These are phyloP conservation scores for Tetramorium bicarinatum DNA, from an alignment of 2,888 invertebrate species.

Conservation along the genomic window DNA sequence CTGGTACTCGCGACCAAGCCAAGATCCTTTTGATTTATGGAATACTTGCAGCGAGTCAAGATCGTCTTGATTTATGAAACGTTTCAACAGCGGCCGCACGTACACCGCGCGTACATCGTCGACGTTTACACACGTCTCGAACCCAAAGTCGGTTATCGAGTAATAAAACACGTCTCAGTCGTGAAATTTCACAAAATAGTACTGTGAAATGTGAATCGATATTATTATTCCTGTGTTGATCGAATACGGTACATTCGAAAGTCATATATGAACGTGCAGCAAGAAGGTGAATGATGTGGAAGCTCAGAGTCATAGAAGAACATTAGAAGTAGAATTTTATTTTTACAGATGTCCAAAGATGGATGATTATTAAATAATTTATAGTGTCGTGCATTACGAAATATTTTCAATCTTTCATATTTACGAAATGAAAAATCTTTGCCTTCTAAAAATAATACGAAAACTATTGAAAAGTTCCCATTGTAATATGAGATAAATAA, in stretches of 20 bases:
- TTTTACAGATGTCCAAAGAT: not conserved
- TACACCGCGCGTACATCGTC: slow-evolving; percentile 10
- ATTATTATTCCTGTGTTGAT: slow-evolving; percentile 10
- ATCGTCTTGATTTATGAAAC: slow-evolving; percentile 55
- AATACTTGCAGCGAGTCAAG: slow-evolving; percentile 51
- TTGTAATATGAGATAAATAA: not conserved
- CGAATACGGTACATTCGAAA: not conserved
- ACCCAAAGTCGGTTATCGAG: slow-evolving; percentile 40
- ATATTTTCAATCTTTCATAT: not conserved
- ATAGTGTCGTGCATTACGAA: not conserved
- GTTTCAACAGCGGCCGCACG: slow-evolving; percentile 41
- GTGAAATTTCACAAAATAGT: slow-evolving; percentile 42
- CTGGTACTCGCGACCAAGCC: slow-evolving; percentile 16
- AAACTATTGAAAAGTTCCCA: not conserved
- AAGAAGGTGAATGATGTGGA: not conserved
- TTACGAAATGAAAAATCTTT: not conserved
- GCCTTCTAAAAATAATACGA: not conserved
- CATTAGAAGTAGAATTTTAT: not conserved
- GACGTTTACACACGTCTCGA: slow-evolving; percentile 38
- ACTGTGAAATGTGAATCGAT: slow-evolving; percentile 24
- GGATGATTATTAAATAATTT: slow-evolving; percentile 24
- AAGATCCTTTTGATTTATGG: slow-evolving; percentile 54
- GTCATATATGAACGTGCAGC: not conserved
- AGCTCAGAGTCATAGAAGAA: not conserved
- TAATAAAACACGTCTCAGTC: slow-evolving; percentile 47